Evolutionary conservation across 2,888 invertebrate species (phyloP), one percentile per base, ranked within the genome.

Genomic region (Stegophylla sp.): DNA sequence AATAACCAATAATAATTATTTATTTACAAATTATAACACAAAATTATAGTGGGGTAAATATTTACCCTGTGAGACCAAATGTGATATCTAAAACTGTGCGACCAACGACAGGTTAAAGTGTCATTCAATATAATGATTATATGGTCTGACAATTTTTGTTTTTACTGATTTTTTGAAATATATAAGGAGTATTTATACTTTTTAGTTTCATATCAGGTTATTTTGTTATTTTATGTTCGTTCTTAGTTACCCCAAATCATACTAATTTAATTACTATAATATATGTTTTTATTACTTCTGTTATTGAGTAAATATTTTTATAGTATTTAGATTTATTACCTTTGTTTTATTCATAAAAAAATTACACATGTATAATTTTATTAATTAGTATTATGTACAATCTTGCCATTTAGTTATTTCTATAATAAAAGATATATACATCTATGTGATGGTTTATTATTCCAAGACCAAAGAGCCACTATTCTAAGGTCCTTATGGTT

Each of bases 341-440:
- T 53, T 64, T 75, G 23, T 45, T 34, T 23, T 63, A 34, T 63
- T 51, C 26, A 9, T 41, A 51, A 17, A 51, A 51, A 9, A 3
- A 51, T 41, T 34, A 23, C n/a, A 7, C 7, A 43, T 75, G 10
- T 20, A 23, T 64, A 64, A 51, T 41, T 13, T 23, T 64, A 51
- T 73, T 73, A 2, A 51, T 73, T 73, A 2, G 28, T 75, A 51
- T 51, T 51, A 53, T 75, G 20, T 43, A 43, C 43, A 3, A 75
- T 75, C 64, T 75, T 77, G 77, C 77, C 77, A 77, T 77, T 69
- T 77, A 77, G 67, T 75, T n/a, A n/a, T n/a, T 75, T 66, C 26
- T 41, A 13, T 72, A 72, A 41, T 34, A 41, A 7, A 45, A 17
- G 12, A 63, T 15, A 51, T 56, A 45, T 41, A 9, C 51, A 20